A percentile compares a stretch with the other conserved stretches of the same genome.
phyloP scores from a whole-genome alignment of 2,797 vertebrate genomes.

The Martes flavigula region DNA sequence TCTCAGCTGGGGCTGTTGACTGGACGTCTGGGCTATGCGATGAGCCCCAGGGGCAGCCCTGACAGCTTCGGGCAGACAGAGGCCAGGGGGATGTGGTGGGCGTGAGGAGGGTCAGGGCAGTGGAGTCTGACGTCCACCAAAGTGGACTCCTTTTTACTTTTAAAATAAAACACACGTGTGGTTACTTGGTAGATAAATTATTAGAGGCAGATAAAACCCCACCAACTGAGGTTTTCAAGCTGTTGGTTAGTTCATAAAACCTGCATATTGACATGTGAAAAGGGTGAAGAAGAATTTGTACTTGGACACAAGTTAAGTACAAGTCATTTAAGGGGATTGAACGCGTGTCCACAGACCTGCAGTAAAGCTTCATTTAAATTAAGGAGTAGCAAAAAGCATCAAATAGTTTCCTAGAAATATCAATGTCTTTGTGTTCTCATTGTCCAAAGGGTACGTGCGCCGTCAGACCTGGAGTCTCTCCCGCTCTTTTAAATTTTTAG shows the following conservation, averaged over 20 bases:
- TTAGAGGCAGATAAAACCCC: background rate
- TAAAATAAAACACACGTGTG: background rate
- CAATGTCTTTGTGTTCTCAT: background rate
- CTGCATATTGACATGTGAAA: background rate
- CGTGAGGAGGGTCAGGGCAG: background rate
- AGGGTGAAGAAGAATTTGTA: background rate
- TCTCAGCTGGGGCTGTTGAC: background rate
- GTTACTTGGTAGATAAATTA: background rate
- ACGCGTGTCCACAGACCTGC: background rate
- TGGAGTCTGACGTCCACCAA: background rate
- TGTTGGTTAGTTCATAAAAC: background rate
- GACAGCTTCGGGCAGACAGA: background rate
- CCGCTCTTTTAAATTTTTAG: background rate
- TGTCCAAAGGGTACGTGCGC: background rate
- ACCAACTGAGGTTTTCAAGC: background rate
- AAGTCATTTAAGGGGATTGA: background rate
- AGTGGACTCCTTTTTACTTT: background rate
- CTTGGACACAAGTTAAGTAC: background rate
- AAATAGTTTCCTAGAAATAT: background rate
- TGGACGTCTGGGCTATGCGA: background rate
- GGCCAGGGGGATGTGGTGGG: background rate
- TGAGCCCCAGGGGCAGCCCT: conserved; percentile 8
- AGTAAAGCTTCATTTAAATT: background rate
- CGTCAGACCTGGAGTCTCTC: background rate
- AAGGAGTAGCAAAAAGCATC: background rate